These are phyloP conservation scores for Euclidia mi DNA, from an alignment of 2,888 invertebrate genomes.

Conservation along the genomic window DNA sequence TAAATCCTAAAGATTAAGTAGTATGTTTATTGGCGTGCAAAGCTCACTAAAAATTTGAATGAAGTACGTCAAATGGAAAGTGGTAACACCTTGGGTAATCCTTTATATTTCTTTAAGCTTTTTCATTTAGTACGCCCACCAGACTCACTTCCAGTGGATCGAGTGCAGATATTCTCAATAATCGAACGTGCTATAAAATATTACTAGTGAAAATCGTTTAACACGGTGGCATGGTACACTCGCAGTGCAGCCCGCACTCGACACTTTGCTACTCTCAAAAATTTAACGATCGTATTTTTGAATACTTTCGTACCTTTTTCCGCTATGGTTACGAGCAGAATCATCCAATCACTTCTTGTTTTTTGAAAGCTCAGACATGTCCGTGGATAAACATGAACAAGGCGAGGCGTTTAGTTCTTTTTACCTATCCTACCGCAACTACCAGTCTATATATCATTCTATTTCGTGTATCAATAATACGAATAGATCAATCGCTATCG, in stretches of 20 bases:
- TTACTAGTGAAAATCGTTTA: slow-evolving; percentile 26
- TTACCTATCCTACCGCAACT: not conserved
- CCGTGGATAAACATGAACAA: not conserved
- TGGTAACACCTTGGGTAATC: no score
- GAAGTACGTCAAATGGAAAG: no score
- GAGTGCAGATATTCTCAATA: slow-evolving; percentile 25
- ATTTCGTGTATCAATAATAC: no score
- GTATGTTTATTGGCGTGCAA: no score
- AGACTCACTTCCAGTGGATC: no score
- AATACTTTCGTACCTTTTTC: slow-evolving; percentile 39
- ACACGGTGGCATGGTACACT: slow-evolving; percentile 1
- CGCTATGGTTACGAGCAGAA: slow-evolving; percentile 9
- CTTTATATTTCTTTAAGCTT: no score
- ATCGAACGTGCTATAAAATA: slow-evolving; percentile 22
- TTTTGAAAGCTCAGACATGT: slow-evolving; percentile 10
- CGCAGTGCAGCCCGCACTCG: slow-evolving; percentile 1
- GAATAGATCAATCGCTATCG: no score
- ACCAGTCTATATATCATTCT: no score
- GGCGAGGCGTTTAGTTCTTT: not conserved
- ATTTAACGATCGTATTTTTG: slow-evolving; percentile 40
- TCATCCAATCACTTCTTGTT: slow-evolving; percentile 12
- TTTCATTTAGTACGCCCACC: no score
- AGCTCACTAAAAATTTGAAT: no score
- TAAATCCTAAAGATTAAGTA: no score
- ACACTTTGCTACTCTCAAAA: slow-evolving; percentile 8